These are phyloP conservation scores for Argopecten irradians DNA, from an alignment of 1,140 invertebrate genomes.

Conservation along the genomic window DNA sequence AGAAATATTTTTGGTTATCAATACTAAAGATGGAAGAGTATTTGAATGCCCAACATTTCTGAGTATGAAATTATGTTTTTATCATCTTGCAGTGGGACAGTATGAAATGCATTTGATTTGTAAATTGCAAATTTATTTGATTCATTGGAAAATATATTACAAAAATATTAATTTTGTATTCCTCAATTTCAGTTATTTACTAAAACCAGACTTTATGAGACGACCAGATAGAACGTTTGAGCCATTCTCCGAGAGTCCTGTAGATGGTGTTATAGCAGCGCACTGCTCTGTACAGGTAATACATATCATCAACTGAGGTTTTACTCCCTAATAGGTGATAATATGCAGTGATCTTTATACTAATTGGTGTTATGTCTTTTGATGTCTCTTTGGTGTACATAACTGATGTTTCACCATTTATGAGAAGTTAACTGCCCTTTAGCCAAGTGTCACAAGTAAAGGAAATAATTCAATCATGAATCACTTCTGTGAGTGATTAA, in stretches of 20 bases:
- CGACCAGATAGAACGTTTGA: constrained; percentile 97
- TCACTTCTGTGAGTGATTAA: too few relatives aligned
- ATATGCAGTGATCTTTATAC: not conserved
- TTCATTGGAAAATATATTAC: not conserved
- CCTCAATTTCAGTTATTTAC: constrained; percentile 88
- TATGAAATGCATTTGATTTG: too few relatives aligned
- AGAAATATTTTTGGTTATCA: too few relatives aligned
- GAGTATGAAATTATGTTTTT: too few relatives aligned
- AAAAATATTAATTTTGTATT: not conserved
- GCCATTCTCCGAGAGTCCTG: constrained; percentile 99
- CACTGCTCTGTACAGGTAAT: constrained; percentile 96
- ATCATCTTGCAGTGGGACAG: too few relatives aligned
- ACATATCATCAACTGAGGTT: not conserved
- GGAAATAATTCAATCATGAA: too few relatives aligned
- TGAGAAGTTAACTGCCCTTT: too few relatives aligned
- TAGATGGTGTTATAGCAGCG: constrained; percentile 99
- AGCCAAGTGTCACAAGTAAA: too few relatives aligned
- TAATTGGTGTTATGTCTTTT: not conserved
- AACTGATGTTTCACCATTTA: too few relatives aligned
- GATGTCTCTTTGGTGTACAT: not conserved
- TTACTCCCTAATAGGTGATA: not conserved
- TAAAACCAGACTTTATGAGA: constrained; percentile 99
- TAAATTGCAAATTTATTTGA: too few relatives aligned
- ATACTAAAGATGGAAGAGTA: too few relatives aligned
- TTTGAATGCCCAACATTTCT: too few relatives aligned